Evolutionary conservation across 2,888 invertebrate genomes (phyloP), one percentile per base, ranked within the genome.

Genomic region (Pseudococcus longispinus): DNA sequence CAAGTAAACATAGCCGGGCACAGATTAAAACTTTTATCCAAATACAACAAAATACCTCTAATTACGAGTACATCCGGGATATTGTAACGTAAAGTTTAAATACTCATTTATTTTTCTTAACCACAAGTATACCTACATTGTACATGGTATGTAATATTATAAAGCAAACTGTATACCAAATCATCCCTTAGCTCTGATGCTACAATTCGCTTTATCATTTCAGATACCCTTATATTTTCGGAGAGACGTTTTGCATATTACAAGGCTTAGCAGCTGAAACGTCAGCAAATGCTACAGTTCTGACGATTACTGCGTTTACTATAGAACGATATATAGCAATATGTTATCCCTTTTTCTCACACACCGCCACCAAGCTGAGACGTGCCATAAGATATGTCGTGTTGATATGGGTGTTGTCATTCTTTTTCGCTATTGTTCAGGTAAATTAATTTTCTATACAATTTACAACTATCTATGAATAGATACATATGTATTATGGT

Each of bases 321-420:
- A 93, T 95, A 60, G 97, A 97, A 90, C 92, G 97, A 88, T 97
- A 96, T 90, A 94, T 96, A 55, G 96, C 96, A 6, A 96, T 96
- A 89, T 96, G 96, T 90, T 94, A 95, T 90, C 94, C 94, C 0
- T 93, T 95, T 89, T 90, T 93, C 92, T 88, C 94, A 0, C 97
- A 97, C 90, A 96, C 96, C 88, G 95, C 96, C 94, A 96, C 97
- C 5, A 96, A 96, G 90, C 91, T 97, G 65, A 95, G 96, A 20
- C 92, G 98, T 44, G 97, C 96, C 13, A 92, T 96, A 87, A 95
- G 95, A 90, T 94, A 96, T 89, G 95, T 98, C 65, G 90, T 96
- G 29, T 91, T 93, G 70, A 93, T 97, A 88, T 98, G 98, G 98
- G 90, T 95, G 85, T 91, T 94, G 0, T 95, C 97, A 0, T 91